Conservation (phyloP, 2,113 vertebrate genomes). For the Hiodon tergisus region DNA sequence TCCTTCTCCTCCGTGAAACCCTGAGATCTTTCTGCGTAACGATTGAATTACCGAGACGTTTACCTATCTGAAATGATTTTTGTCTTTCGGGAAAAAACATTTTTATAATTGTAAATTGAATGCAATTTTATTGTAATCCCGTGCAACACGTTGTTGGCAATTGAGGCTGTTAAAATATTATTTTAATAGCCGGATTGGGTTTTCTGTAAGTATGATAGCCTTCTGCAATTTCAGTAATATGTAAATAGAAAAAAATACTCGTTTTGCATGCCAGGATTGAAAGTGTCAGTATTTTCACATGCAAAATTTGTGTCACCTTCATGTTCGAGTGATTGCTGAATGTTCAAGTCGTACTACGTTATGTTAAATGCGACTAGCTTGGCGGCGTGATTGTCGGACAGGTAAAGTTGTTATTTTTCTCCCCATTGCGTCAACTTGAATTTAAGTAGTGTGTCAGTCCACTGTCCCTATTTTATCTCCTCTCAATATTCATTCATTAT, state of each 20-base stretch:
- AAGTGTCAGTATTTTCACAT: neutral
- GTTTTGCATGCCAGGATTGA: neutral
- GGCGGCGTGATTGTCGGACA: no score
- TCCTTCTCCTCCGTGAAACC: conserved; percentile 6
- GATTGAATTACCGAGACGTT: conserved; percentile 5
- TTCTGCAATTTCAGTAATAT: neutral
- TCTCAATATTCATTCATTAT: no score
- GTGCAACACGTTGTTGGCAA: conserved; percentile 64
- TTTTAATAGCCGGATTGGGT: conserved; percentile 35
- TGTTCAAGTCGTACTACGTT: no score
- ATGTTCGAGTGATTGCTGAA: no score
- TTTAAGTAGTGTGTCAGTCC: no score
- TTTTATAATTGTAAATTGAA: conserved; percentile 11
- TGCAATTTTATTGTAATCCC: conserved; percentile 27
- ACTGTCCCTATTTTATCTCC: no score
- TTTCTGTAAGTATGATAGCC: conserved; percentile 49
- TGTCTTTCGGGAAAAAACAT: conserved; percentile 17
- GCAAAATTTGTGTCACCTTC: no score
- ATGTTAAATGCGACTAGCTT: no score
- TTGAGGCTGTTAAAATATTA: conserved; percentile 41
- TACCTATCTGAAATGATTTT: conserved; percentile 3
- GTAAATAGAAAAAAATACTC: conserved; percentile 8
- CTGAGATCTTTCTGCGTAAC: conserved; percentile 9
- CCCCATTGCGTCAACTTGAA: no score
- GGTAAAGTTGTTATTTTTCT: no score